Evolutionary conservation across 2,797 vertebrate genomes (phyloP), one percentile per base, ranked within the genome.

Genomic region (Sebastes taczanowskii): DNA sequence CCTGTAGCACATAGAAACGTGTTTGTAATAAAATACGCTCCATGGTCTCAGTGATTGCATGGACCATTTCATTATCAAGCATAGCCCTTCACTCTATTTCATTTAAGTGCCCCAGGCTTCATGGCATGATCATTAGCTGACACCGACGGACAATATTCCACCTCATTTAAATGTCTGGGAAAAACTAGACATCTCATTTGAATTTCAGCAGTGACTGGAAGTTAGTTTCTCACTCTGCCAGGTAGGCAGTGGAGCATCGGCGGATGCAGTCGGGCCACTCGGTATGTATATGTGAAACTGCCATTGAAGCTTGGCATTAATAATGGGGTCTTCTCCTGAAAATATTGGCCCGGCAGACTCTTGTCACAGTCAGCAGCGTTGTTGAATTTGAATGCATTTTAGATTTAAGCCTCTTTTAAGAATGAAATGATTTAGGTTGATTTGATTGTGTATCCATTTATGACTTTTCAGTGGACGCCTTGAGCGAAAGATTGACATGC

Each of bases 101-200:
- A 61, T 79, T 86, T 66, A 53, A 42, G 70, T 58, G 52, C 63
- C 55, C 53, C 3, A 0, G 35, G 61, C 49, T 55, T 35, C 27
- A 2, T 63, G 67, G 22, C 27, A 13, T 74, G 70, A 83, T 82
- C 55, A 77, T 90, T 81, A 86, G 59, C 32, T 14, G 35, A 66
- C 53, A 80, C 69, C 75, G 74, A 59, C 75, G 49, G 7, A 53
- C 29, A 77, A 69, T 83, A 76, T 69, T 84, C 83, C 72, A 61
- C 46, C 60, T 78, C 7, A 75, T 81, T 88, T 79, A 65, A 79
- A 88, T 83, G 35, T 32, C 25, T 0, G 30, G n/a, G 13, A 62
- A 61, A 79, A 80, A 64, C n/a, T 49, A 71, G 18, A 76, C 69
- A 68, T 78, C 76, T 88, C 61, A 71, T 91, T 91, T 86, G 49